phyloP scores from a whole-genome alignment of 2,797 vertebrate species.

The Lepidocolaptes lacrymiger region DNA sequence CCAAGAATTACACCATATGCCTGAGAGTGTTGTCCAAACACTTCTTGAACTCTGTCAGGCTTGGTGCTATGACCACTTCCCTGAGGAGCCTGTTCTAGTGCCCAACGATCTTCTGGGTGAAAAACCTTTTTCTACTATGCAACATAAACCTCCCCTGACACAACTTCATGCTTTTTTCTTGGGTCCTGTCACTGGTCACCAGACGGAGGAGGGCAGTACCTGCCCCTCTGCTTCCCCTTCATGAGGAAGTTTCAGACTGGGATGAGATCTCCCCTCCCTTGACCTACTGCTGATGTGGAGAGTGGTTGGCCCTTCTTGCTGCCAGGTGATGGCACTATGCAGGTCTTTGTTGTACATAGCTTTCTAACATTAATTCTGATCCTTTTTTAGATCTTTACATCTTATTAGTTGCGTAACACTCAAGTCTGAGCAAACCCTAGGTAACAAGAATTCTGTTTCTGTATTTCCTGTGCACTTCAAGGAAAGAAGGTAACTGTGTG shows the following conservation, averaged over 20 bases:
- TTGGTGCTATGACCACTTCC: not conserved
- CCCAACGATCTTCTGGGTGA: not conserved
- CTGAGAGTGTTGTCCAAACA: not conserved
- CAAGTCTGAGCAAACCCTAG: not conserved
- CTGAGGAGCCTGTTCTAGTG: not conserved
- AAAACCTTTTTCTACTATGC: not conserved
- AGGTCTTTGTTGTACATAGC: not conserved
- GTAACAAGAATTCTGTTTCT: not conserved
- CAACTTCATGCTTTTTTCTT: not conserved
- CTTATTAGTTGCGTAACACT: not conserved
- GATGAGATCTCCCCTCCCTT: not conserved
- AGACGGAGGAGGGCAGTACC: not conserved
- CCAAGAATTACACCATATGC: not conserved
- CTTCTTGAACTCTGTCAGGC: not conserved
- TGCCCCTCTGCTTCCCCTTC: not conserved
- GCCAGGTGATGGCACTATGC: not conserved
- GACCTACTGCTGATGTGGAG: rapidly evolving
- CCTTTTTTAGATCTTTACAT: not conserved
- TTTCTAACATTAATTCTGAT: not conserved
- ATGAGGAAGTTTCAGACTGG: not conserved
- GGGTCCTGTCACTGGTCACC: not conserved
- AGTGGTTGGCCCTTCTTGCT: rapidly evolving
- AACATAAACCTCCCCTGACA: not conserved
- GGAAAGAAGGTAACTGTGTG: not conserved
- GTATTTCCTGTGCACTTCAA: not conserved